Base-by-base conservation (phyloP, 2,888 invertebrate species). In the Orthonevra nobilis region DNA sequence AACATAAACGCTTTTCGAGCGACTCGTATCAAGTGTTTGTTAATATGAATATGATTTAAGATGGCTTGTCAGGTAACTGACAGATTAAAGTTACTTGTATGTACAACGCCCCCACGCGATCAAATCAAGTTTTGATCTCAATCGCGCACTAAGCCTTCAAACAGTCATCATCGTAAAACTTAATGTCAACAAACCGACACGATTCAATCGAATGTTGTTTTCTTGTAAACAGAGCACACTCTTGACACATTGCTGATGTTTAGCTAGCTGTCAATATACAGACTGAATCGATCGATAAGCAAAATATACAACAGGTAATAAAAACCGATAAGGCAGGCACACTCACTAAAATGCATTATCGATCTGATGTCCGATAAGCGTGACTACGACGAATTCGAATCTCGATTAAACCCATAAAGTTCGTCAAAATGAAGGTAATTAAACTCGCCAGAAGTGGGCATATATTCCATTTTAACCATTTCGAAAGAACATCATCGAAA, bases 281-380 rank as follows among this genome's bases (percentile, higher is more conserved):
- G 70, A 66, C 70, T 70, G 42, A 64, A 61, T 72, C 54, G 30
- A 68, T 79, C 66, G 79, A 79, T 79, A 73, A 54, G 34, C 12
- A 30, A 60, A 63, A 48, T 15, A 66, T 52, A 40, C 66, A 66
- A 12, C 70, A 32, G 54, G 54, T 20, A 64, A 60, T 79, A 72
- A 58, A n/a, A 77, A 72, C 52, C 34, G 77, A 72, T 79, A 79
- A 79, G n/a, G n/a, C n/a, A n/a, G n/a, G n/a, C n/a, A n/a, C n/a
- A n/a, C n/a, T n/a, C n/a, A n/a, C n/a, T n/a, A n/a, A n/a, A 73
- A 73, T 26, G 42, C 70, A 77, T 72, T 72, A 77, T 72, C 77
- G 64, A 77, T 72, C n/a, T n/a, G 52, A 50, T 44, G 50, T 10
- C 26, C 60, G 77, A 72, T 72, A 79, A n/a, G n/a, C n/a, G n/a